Evolutionary conservation across 1,140 invertebrate genomes (phyloP).

Genomic region (Drosophila lowei): DNA sequence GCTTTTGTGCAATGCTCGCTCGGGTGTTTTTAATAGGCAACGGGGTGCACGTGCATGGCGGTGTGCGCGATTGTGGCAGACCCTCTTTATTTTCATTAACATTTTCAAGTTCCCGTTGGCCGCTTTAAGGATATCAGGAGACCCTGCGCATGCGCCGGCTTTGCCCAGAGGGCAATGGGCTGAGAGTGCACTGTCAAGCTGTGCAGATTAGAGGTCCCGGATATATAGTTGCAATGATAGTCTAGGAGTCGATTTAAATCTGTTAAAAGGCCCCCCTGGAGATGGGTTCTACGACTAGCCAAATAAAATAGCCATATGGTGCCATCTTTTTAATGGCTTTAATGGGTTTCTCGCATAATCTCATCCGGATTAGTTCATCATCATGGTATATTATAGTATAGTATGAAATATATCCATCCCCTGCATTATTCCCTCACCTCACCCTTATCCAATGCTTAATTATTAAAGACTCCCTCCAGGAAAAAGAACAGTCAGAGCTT

Average conservation of each 20-base stretch:
- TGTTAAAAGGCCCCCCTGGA: too few relatives aligned
- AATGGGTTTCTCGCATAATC: too few relatives aligned
- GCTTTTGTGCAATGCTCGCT: slow-evolving; percentile 60
- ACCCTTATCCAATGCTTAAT: slow-evolving; percentile 27
- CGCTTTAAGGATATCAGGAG: slow-evolving; percentile 53
- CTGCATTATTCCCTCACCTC: neutral
- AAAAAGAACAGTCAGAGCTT: slow-evolving; percentile 43
- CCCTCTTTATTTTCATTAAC: slow-evolving; percentile 70
- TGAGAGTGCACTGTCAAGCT: slow-evolving; percentile 38
- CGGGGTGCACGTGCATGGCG: slow-evolving; percentile 14
- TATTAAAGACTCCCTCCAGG: slow-evolving; percentile 50
- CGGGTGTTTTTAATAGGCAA: slow-evolving; percentile 74
- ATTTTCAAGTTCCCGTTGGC: slow-evolving; percentile 56
- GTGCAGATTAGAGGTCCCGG: neutral
- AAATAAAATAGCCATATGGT: too few relatives aligned
- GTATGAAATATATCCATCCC: slow-evolving; percentile 18
- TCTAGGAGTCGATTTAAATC: neutral
- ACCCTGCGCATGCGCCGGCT: slow-evolving; percentile 57
- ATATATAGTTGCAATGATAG: neutral
- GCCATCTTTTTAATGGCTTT: too few relatives aligned
- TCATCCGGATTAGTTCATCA: too few relatives aligned
- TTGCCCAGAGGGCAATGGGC: slow-evolving; percentile 23
- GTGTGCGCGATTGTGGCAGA: slow-evolving; percentile 5
- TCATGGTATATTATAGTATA: too few relatives aligned
- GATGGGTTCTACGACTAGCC: too few relatives aligned